Evolutionary conservation across 53 echinoderm and acorn worm genomes (phyloP).

Genomic region (Hippasteria phrygiana): DNA sequence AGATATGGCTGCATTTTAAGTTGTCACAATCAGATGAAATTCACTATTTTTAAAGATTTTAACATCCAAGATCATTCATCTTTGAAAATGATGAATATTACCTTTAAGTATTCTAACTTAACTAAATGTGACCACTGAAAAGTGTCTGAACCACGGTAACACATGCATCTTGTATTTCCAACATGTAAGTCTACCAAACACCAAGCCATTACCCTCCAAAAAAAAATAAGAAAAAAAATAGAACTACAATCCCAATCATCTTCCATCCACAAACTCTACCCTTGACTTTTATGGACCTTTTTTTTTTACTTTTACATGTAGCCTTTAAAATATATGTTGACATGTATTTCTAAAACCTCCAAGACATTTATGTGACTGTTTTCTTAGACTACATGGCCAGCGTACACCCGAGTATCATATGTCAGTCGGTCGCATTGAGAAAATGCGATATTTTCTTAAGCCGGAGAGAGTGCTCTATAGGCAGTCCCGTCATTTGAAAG

Average conservation of each 20-base stretch:
- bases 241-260: background rate
- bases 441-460: slow-evolving; percentile 56
- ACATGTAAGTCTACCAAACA: background rate
- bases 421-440: slow-evolving; percentile 59
- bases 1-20: too few species aligned
- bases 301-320: too few species aligned
- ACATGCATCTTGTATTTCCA: background rate
- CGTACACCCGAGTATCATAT: slow-evolving; percentile 31
- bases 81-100: too few species aligned
- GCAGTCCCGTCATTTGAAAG: slow-evolving; percentile 60
- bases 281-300: background rate
- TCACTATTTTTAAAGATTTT: too few species aligned
- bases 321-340: slow-evolving; percentile 28
- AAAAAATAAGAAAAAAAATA: background rate
- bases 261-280: background rate
- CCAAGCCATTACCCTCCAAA: background rate
- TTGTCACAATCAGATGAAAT: too few species aligned
- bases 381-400: slow-evolving; percentile 49
- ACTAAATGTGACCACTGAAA: too few species aligned
- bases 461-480: slow-evolving; percentile 47
- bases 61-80: too few species aligned
- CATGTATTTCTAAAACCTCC: slow-evolving; percentile 47
- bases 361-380: slow-evolving; percentile 53
- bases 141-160: too few species aligned
- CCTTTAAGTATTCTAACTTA: too few species aligned